Conservation (phyloP, 2,888 invertebrate species). For the Allolobophora icterica region DNA sequence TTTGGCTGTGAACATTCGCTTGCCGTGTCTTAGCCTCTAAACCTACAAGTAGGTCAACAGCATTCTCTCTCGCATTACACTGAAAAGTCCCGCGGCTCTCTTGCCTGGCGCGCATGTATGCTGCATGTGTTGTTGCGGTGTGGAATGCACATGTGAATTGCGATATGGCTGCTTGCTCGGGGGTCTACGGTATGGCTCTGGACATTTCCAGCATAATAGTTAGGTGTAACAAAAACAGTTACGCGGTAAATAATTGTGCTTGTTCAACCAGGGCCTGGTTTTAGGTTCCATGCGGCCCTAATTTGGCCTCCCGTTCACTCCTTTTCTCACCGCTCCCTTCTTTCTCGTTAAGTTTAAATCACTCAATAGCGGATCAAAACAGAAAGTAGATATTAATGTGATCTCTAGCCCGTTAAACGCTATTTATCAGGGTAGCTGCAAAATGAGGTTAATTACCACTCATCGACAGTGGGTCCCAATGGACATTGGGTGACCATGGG, state of each 20-base stretch:
- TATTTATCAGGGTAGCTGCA: too few relatives aligned
- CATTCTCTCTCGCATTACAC: neutral
- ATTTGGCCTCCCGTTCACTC: too few relatives aligned
- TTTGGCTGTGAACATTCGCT: neutral
- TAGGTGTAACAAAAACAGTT: neutral
- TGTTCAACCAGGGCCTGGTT: too few relatives aligned
- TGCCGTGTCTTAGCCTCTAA: neutral
- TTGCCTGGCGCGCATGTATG: neutral
- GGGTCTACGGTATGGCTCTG: neutral
- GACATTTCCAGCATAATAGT: neutral
- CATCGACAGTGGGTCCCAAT: too few relatives aligned
- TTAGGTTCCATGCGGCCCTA: too few relatives aligned
- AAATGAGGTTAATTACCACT: too few relatives aligned
- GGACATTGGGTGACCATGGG: too few relatives aligned
- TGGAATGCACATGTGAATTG: constrained; percentile 1
- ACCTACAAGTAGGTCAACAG: neutral
- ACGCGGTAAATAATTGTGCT: neutral
- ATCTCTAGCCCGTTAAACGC: too few relatives aligned
- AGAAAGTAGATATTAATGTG: too few relatives aligned
- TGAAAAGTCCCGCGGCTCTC: neutral
- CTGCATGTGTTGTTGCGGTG: neutral
- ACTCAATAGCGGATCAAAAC: too few relatives aligned
- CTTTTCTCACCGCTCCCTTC: too few relatives aligned
- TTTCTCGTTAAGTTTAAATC: too few relatives aligned
- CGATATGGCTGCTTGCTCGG: neutral